phyloP scores from a whole-genome alignment of 2,888 invertebrate genomes.

The Trissoscelio sp. region DNA sequence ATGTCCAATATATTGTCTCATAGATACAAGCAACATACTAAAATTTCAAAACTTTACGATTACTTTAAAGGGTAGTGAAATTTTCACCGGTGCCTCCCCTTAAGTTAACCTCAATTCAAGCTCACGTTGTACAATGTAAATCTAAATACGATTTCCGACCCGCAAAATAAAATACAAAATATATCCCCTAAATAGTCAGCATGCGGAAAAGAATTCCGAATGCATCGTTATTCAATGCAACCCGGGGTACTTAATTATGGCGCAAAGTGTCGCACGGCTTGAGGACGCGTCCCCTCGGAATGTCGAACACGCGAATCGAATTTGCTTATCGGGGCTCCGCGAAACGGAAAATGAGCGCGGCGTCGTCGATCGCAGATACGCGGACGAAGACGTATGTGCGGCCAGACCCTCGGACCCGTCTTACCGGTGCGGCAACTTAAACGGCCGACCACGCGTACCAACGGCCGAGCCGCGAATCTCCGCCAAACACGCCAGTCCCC shows the following conservation, averaged over 20 bases:
- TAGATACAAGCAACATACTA: too few relatives aligned
- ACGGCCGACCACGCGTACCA: conserved; percentile 70
- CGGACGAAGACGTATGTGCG: conserved; percentile 72
- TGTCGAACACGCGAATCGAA: conserved; percentile 68
- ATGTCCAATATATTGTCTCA: too few relatives aligned
- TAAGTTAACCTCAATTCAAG: too few relatives aligned
- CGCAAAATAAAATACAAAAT: too few relatives aligned
- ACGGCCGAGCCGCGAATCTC: conserved; percentile 51
- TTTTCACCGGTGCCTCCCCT: too few relatives aligned
- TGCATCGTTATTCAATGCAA: too few relatives aligned
- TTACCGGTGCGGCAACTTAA: conserved; percentile 76
- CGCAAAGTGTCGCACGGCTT: conserved; percentile 48
- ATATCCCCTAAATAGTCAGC: too few relatives aligned
- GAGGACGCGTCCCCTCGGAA: conserved; percentile 51
- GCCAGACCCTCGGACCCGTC: conserved; percentile 72
- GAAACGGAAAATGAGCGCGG: conserved; percentile 67
- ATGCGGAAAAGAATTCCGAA: too few relatives aligned
- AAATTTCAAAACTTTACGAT: too few relatives aligned
- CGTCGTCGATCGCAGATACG: conserved; percentile 71
- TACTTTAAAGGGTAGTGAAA: too few relatives aligned
- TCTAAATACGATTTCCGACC: too few relatives aligned
- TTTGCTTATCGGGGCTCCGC: conserved; percentile 67
- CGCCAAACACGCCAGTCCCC: conserved; percentile 59
- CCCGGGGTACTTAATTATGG: conserved; percentile 49
- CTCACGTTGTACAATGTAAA: too few relatives aligned